Conservation (phyloP, 2,888 invertebrate species). For the Oscheius onirici region DNA sequence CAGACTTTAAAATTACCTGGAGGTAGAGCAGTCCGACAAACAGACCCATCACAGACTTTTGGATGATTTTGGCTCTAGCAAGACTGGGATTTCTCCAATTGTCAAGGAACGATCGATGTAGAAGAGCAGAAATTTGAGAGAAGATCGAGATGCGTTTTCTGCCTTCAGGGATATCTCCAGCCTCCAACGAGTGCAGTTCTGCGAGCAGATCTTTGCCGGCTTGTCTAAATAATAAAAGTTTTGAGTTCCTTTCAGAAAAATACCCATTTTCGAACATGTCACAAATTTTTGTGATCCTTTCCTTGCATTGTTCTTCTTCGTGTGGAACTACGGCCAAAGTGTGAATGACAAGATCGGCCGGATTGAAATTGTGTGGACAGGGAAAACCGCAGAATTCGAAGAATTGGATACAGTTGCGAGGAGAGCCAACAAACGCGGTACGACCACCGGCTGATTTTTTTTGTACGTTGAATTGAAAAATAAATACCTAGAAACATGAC, state of each 20-base stretch:
- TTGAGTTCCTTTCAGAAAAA: background rate
- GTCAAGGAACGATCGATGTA: slow-evolving; percentile 55
- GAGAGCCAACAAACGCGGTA: slow-evolving; percentile 83
- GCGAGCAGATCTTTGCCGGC: slow-evolving; percentile 47
- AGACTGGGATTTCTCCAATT: slow-evolving; percentile 68
- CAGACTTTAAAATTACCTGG: slow-evolving; percentile 34
- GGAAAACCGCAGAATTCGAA: slow-evolving; percentile 68
- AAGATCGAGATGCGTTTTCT: slow-evolving; percentile 37
- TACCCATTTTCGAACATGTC: slow-evolving; percentile 69
- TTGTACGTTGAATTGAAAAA: background rate
- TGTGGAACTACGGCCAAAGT: slow-evolving; percentile 87
- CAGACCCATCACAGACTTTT: slow-evolving; percentile 70
- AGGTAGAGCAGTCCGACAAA: slow-evolving; percentile 85
- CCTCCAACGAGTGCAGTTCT: slow-evolving; percentile 36
- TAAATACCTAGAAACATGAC: slow-evolving; percentile 81
- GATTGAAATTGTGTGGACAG: slow-evolving; percentile 87
- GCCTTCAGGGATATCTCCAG: slow-evolving; percentile 44
- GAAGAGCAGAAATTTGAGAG: slow-evolving; percentile 47
- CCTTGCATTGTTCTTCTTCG: slow-evolving; percentile 78
- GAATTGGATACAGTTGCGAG: slow-evolving; percentile 59
- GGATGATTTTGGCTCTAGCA: slow-evolving; percentile 66
- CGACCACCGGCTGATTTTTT: slow-evolving; percentile 82
- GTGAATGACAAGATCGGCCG: slow-evolving; percentile 92
- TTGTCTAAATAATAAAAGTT: slow-evolving; percentile 36
- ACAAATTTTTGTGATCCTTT: slow-evolving; percentile 66